Percentiles rank a stretch among this genome's conserved stretches.
These are phyloP conservation scores for Battus philenor DNA, from an alignment of 1,140 invertebrate genomes.

Conservation along the genomic window DNA sequence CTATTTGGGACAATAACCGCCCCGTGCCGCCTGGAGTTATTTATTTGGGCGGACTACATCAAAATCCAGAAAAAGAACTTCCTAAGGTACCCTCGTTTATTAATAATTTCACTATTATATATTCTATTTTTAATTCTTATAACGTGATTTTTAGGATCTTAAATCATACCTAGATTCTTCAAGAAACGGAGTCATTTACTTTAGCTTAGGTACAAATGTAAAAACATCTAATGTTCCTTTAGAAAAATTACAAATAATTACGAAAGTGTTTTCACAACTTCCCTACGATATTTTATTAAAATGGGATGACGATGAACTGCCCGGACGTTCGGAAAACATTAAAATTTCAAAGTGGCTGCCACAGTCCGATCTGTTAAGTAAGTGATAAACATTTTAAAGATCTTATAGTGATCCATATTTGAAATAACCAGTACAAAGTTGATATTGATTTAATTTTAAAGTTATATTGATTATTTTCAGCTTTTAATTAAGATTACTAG, in stretches of 20 bases:
- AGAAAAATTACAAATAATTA: slow-evolving; percentile 3
- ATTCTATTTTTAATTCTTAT: not conserved
- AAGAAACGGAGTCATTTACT: slow-evolving; percentile 4
- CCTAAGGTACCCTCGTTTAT: slow-evolving; percentile 22
- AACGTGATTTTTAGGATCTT: slow-evolving; percentile 1
- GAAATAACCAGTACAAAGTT: too few species aligned
- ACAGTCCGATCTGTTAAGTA: slow-evolving; percentile 7
- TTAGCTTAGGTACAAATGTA: slow-evolving; percentile 10
- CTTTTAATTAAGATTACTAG: too few species aligned
- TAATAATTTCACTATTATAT: not conserved
- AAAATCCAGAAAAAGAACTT: slow-evolving; percentile 39
- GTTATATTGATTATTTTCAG: too few species aligned
- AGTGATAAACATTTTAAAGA: not conserved
- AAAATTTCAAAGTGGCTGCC: slow-evolving; percentile 9
- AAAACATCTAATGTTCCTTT: not conserved
- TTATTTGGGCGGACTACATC: slow-evolving; percentile 68
- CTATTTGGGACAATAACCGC: slow-evolving; percentile 50
- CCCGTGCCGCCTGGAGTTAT: slow-evolving; percentile 63
- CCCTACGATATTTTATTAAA: slow-evolving; percentile 3
- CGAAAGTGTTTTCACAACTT: slow-evolving; percentile 7
- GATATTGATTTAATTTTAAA: too few species aligned
- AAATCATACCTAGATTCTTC: slow-evolving; percentile 1
- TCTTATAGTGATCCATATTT: too few species aligned
- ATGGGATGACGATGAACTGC: slow-evolving; percentile 8
- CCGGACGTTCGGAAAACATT: not conserved